Percentiles rank a stretch among this genome's conserved stretches.
Evolutionary conservation across 2,113 vertebrate genomes (phyloP).

Genomic region (Trinectes maculatus): DNA sequence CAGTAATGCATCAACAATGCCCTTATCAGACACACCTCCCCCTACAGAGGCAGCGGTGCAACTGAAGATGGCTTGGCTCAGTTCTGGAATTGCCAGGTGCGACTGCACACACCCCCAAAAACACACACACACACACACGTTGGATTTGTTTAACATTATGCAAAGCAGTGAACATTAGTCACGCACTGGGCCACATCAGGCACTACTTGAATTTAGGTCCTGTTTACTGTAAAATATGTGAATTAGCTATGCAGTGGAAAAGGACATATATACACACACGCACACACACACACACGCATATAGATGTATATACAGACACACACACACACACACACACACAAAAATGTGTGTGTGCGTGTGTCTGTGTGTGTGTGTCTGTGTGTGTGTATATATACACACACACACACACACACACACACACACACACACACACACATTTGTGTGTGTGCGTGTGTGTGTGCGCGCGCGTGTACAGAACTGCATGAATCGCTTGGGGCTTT

Average conservation of each 20-base stretch:
- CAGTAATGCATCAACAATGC: conserved; percentile 44
- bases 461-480: too few species aligned
- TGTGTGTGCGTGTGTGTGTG: too few species aligned
- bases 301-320: too few species aligned
- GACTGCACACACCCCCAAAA: background rate
- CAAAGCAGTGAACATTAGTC: conserved; percentile 41
- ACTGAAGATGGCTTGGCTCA: conserved; percentile 30
- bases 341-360: too few species aligned
- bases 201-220: conserved; percentile 23
- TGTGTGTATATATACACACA: too few species aligned
- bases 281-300: too few species aligned
- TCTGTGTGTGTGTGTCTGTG: too few species aligned
- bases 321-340: too few species aligned
- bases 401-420: too few species aligned
- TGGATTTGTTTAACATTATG: conserved; percentile 39
- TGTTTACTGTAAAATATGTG: conserved; percentile 26
- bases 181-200: conserved; percentile 10
- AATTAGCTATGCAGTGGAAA: conserved; percentile 21
- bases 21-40: conserved; percentile 18
- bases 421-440: too few species aligned
- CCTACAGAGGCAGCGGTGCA: conserved; percentile 7
- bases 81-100: conserved; percentile 37
- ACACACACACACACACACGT: background rate
- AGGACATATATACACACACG: conserved; percentile 14
- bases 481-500: conserved; percentile 25